Conservation (phyloP, 2,888 invertebrate species). For the Xestia xanthographa region DNA sequence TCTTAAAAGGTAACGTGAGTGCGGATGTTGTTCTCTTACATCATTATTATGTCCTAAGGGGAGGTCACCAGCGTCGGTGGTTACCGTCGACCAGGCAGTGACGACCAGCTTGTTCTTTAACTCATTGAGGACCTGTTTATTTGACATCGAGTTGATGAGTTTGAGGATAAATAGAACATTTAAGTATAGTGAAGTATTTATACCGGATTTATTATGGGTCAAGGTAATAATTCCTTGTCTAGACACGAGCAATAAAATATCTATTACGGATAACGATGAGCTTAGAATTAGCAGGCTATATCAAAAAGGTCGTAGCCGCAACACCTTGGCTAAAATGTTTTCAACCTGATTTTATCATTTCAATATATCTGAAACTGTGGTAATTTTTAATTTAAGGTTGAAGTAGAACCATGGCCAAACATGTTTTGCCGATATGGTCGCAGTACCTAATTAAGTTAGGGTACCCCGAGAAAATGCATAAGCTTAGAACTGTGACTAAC, state of each 20-base stretch:
- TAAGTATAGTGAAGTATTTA: neutral
- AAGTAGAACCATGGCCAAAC: neutral
- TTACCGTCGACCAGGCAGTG: neutral
- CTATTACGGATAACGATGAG: too few relatives aligned
- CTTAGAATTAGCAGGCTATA: too few relatives aligned
- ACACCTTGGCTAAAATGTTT: too few relatives aligned
- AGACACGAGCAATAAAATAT: neutral
- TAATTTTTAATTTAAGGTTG: neutral
- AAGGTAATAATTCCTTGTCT: neutral
- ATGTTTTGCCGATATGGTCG: neutral
- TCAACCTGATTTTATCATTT: too few relatives aligned
- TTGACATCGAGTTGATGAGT: constrained; percentile 21
- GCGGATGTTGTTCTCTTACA: constrained; percentile 34
- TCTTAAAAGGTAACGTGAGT: constrained; percentile 11
- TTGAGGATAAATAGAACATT: constrained; percentile 15
- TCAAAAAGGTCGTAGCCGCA: too few relatives aligned
- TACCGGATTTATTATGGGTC: neutral
- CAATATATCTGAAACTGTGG: neutral
- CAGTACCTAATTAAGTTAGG: neutral
- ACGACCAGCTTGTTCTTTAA: neutral
- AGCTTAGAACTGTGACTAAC: neutral
- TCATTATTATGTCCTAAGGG: constrained; percentile 6
- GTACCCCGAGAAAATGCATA: neutral
- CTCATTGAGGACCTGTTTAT: constrained; percentile 21
- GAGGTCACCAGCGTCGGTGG: constrained; percentile 27